Evolutionary conservation across 1,140 invertebrate species (phyloP).

Genomic region (Phenacoccus solenopsis): DNA sequence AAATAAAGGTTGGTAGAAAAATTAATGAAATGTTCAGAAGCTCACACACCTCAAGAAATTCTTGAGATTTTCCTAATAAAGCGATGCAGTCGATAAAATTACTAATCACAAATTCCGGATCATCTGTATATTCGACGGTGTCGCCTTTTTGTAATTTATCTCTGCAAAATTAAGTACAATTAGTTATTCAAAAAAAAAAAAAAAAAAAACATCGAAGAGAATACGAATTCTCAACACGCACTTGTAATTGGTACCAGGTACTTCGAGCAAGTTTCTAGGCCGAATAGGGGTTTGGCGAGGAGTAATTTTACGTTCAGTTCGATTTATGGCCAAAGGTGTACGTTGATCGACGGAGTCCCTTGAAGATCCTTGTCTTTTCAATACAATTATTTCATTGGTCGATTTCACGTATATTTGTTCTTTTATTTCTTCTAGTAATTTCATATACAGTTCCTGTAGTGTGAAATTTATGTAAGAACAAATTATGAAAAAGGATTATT

Average conservation of each 20-base stretch:
- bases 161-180: neutral
- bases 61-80: neutral
- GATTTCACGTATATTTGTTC: conserved; percentile 59
- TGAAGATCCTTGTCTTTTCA: neutral
- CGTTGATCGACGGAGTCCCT: neutral
- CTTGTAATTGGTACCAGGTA: neutral
- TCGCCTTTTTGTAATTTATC: neutral
- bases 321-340: neutral
- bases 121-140: neutral
- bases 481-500: neutral
- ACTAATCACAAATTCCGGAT: conserved; percentile 1
- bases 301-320: neutral
- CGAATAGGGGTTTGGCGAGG: neutral
- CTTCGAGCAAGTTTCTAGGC: neutral
- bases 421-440: conserved; percentile 57
- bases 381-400: conserved; percentile 33
- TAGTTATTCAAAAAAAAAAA: neutral
- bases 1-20: no score
- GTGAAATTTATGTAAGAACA: no score
- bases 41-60: neutral
- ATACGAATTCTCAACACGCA: no score
- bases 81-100: conserved; percentile 1
- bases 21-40: no score
- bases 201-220: neutral
- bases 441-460: conserved; percentile 49